A percentile compares a stretch with the other conserved stretches of the same genome.
These are phyloP conservation scores for Marmota monax DNA, from an alignment of 2,113 vertebrate species.

Conservation along the genomic window DNA sequence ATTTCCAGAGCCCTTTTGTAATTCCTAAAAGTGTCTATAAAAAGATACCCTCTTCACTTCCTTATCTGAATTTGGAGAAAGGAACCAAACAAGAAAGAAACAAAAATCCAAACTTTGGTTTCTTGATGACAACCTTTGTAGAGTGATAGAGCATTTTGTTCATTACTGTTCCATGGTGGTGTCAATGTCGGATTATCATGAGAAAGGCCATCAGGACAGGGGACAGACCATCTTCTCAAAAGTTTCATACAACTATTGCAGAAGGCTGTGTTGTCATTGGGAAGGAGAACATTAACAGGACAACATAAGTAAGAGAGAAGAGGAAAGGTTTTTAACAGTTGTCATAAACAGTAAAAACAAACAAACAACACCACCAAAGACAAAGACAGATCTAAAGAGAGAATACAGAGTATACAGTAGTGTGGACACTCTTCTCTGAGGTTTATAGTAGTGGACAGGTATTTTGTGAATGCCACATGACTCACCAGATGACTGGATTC, in stretches of 20 bases:
- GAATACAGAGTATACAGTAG: neutral
- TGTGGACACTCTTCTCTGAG: neutral
- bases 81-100: neutral
- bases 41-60: neutral
- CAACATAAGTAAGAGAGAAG: neutral
- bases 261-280: neutral
- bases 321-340: neutral
- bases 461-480: neutral
- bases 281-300: neutral
- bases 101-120: neutral
- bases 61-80: neutral
- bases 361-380: neutral
- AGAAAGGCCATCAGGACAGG: neutral
- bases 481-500: neutral
- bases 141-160: neutral
- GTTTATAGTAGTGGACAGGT: neutral
- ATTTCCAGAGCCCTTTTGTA: neutral
- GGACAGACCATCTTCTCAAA: neutral
- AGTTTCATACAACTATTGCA: neutral
- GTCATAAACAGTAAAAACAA: neutral
- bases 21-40: neutral
- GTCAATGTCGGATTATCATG: neutral
- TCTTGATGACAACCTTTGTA: neutral
- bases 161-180: neutral
- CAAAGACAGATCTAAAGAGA: neutral